These are phyloP conservation scores for Bellardia pandia DNA, from an alignment of 2,888 invertebrate species.

Conservation along the genomic window DNA sequence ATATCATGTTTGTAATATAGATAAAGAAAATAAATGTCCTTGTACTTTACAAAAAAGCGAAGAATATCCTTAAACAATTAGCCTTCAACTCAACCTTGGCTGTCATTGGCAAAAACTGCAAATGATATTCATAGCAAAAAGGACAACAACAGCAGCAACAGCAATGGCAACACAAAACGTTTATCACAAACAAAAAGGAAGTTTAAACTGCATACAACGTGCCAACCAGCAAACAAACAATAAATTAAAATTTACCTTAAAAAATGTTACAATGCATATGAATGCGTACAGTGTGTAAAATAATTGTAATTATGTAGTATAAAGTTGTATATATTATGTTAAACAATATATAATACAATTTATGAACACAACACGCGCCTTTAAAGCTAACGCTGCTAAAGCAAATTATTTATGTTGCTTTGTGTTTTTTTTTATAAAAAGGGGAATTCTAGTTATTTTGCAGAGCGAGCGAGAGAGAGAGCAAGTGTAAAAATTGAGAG, in stretches of 20 bases:
- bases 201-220: background rate
- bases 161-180: conserved; percentile 13
- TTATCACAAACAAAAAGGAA: conserved; percentile 28
- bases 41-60: conserved; percentile 33
- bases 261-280: background rate
- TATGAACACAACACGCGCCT: too few relatives aligned
- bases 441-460: too few relatives aligned
- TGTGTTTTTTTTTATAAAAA: too few relatives aligned
- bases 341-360: too few relatives aligned
- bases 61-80: conserved; percentile 62
- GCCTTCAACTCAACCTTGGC: conserved; percentile 74
- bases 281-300: too few relatives aligned
- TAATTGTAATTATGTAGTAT: too few relatives aligned
- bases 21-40: conserved; percentile 37
- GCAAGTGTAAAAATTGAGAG: too few relatives aligned
- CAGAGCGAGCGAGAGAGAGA: too few relatives aligned
- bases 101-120: conserved; percentile 64
- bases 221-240: background rate
- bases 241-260: conserved; percentile 1
- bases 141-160: conserved; percentile 4
- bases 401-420: too few relatives aligned
- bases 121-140: conserved; percentile 33
- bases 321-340: too few relatives aligned
- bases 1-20: conserved; percentile 16
- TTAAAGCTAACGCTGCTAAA: too few relatives aligned